Conservation (phyloP, 2,113 vertebrate genomes). For the Ophiodon elongatus region DNA sequence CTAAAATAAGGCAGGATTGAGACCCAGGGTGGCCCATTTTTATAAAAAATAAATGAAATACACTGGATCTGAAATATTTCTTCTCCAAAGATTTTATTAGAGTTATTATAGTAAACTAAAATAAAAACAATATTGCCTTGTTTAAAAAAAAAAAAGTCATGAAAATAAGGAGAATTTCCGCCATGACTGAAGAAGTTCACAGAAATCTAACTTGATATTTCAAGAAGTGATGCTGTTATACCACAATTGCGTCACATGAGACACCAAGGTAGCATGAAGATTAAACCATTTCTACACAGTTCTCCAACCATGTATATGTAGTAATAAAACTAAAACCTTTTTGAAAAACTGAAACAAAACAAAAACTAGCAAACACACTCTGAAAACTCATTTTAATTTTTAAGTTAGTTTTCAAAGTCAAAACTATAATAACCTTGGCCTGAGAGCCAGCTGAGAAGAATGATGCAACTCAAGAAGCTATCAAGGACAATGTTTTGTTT, state of each 20-base stretch:
- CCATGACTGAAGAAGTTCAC: background rate
- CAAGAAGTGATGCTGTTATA: background rate
- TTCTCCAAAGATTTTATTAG: background rate
- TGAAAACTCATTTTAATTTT: background rate
- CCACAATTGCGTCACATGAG: background rate
- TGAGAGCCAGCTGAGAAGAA: background rate
- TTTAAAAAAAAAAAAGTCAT: too few species aligned
- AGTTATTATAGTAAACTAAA: too few species aligned
- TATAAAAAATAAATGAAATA: background rate
- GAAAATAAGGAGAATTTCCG: background rate
- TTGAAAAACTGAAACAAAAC: background rate
- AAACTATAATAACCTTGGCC: background rate
- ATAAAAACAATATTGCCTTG: too few species aligned
- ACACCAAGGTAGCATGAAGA: background rate
- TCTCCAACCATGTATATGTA: background rate
- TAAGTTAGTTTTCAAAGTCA: background rate
- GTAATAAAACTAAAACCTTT: background rate
- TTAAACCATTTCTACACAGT: background rate
- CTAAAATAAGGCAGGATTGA: background rate
- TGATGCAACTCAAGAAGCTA: background rate
- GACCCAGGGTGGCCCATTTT: background rate
- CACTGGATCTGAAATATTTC: background rate
- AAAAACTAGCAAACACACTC: background rate
- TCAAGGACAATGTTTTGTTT: background rate
- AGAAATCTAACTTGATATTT: background rate